Conservation (phyloP, 2,797 vertebrate genomes). For the Odontamblyopus lacepedii region DNA sequence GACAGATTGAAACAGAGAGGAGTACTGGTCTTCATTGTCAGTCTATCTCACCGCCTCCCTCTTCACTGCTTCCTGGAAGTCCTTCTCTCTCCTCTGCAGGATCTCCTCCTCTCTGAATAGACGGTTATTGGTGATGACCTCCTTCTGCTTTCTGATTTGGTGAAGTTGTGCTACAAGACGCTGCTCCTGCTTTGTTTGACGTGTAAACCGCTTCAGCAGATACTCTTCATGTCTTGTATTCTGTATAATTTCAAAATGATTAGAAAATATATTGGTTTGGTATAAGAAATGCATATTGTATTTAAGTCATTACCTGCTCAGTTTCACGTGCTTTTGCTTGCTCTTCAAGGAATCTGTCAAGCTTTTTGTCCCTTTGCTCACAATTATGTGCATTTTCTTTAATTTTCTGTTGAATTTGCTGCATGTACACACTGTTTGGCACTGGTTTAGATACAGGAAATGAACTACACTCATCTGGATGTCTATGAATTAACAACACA, state of each 20-base stretch:
- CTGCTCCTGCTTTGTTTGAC: slow-evolving; percentile 88
- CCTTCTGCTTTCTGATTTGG: slow-evolving; percentile 87
- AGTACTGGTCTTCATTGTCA: slow-evolving; percentile 30
- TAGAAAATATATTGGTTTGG: background rate
- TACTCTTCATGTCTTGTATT: slow-evolving; percentile 83
- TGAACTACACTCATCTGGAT: slow-evolving; percentile 17
- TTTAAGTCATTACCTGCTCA: slow-evolving; percentile 80
- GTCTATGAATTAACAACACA: slow-evolving; percentile 23
- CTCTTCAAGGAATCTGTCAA: slow-evolving; percentile 80
- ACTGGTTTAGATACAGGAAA: slow-evolving; percentile 56
- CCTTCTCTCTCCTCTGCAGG: slow-evolving; percentile 83
- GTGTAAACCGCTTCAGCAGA: slow-evolving; percentile 85
- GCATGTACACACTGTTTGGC: slow-evolving; percentile 83
- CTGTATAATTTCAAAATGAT: slow-evolving; percentile 60
- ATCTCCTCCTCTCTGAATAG: slow-evolving; percentile 88
- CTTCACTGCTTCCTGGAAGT: slow-evolving; percentile 88
- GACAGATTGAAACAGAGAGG: slow-evolving; percentile 16
- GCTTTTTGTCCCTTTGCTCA: slow-evolving; percentile 85
- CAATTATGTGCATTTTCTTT: slow-evolving; percentile 79
- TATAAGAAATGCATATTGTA: background rate
- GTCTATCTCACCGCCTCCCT: slow-evolving; percentile 85
- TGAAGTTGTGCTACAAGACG: slow-evolving; percentile 87
- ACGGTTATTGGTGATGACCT: slow-evolving; percentile 87
- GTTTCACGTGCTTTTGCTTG: slow-evolving; percentile 84
- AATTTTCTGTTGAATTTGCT: slow-evolving; percentile 83